Conservation (phyloP, 2,113 vertebrate species). For the Ammodytes dubius region DNA sequence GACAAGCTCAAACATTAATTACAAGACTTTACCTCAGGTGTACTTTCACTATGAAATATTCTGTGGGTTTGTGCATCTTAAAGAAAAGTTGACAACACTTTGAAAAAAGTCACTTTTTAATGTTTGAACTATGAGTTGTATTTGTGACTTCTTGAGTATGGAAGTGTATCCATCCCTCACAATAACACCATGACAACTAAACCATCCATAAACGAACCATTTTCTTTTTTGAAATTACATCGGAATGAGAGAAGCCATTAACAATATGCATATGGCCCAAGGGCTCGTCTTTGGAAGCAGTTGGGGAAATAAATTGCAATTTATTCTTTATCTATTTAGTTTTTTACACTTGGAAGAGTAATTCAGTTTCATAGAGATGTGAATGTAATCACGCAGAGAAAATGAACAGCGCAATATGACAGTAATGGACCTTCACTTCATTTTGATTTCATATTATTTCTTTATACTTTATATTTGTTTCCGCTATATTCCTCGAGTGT, state of each 20-base stretch:
- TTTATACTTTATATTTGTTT: slow-evolving; percentile 7
- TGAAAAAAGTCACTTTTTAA: neutral
- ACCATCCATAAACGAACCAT: neutral
- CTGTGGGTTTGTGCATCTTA: neutral
- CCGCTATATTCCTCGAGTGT: neutral
- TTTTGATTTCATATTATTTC: slow-evolving; percentile 1
- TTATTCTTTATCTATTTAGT: neutral
- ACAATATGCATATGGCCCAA: neutral
- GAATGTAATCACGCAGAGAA: slow-evolving; percentile 20
- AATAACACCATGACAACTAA: neutral
- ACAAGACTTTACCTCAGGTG: neutral
- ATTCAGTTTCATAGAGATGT: neutral
- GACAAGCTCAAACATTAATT: no score
- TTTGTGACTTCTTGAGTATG: neutral
- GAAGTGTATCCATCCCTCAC: neutral
- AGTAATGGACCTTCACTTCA: slow-evolving; percentile 9
- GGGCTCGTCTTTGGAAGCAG: neutral
- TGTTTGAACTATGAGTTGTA: neutral
- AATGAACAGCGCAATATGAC: neutral
- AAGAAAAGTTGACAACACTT: no score
- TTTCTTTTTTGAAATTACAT: slow-evolving; percentile 15
- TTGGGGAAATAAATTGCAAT: neutral
- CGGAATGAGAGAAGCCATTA: neutral
- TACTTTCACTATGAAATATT: neutral
- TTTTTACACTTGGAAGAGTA: slow-evolving; percentile 12